Evolutionary conservation across 2,797 vertebrate species (phyloP).

Genomic region (Pangasius macronema): DNA sequence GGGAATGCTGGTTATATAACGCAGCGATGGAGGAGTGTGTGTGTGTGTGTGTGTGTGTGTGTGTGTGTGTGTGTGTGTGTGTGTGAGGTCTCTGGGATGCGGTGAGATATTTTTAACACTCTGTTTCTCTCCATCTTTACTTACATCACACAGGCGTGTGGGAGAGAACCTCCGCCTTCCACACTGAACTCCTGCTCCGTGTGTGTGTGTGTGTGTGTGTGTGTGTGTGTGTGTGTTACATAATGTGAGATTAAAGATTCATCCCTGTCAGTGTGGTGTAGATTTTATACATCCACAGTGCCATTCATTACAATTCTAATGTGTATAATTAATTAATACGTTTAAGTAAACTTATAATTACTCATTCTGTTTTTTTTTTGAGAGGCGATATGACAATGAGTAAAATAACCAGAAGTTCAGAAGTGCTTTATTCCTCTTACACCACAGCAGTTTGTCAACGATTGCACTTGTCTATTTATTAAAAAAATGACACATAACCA

Average conservation of each 20-base stretch:
- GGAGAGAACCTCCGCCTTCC: slow-evolving; percentile 9
- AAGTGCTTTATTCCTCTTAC: no score
- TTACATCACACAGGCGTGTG: slow-evolving; percentile 31
- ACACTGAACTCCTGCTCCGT: not conserved
- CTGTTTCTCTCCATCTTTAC: slow-evolving; percentile 21
- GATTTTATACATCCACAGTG: not conserved
- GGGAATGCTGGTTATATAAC: slow-evolving; percentile 38
- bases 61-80: slow-evolving; percentile 31
- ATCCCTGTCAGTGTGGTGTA: not conserved
- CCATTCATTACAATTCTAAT: not conserved
- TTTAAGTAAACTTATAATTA: no score
- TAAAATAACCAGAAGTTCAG: no score
- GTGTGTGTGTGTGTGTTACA: slow-evolving; percentile 20
- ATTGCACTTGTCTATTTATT: no score
- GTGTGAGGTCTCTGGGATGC: slow-evolving; percentile 19
- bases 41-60: slow-evolving; percentile 29
- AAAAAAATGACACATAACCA: no score
- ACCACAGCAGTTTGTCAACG: no score
- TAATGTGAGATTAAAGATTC: not conserved
- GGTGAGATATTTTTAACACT: slow-evolving; percentile 34
- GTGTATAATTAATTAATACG: no score
- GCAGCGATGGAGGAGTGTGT: slow-evolving; percentile 9
- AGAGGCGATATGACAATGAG: no score
- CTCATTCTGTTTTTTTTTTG: no score
- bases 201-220: slow-evolving; percentile 37